Evolutionary conservation across 2,888 invertebrate genomes (phyloP), one percentile per base, ranked within the genome.

Genomic region (Oxystoma pomonae): DNA sequence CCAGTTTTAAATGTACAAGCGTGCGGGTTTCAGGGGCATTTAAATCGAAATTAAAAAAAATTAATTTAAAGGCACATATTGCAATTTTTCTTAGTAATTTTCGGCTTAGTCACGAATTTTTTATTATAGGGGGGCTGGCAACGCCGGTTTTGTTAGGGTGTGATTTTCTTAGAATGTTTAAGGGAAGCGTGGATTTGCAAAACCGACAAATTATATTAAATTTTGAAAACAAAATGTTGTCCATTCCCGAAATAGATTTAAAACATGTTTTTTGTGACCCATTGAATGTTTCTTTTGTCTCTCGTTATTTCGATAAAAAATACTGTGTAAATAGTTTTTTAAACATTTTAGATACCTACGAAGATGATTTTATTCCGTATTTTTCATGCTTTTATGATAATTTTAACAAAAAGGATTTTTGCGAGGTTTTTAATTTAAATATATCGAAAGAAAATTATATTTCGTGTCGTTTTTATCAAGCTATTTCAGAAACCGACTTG

Each of bases 21-120:
- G 51, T 62, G n/a, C n/a, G 35, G 2, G 62, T 62, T 0, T 18
- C 49, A 17, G 59, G 59, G 12, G 62, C 59, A 50, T 59, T 55
- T 16, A 59, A 59, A 62, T 16, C 50, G 12, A 35, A 35, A 35
- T 35, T 35, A 12, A 35, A 35, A 35, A 35, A 35, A 35, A 35
- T 7, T 7, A 51, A 50, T 21, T 18, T 55, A 59, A 19, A 55
- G 51, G 16, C 52, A 3, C 55, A 17, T n/a, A 55, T 62, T 16
- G 16, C 55, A 22, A 18, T 19, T 55, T 55, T 55, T 57, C 17
- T 57, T 60, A 22, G 7, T 16, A 53, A 53, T 53, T 19, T 20
- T 12, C 2, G 20, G n/a, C 21, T 52, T 50, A n/a, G 16, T 16
- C 55, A 57, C 2, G 55, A 60, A 19, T 55, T 55, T 60, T 55